Conservation (phyloP, 92 coral and sea anemone genomes). For the Hydrozoanthus gracilis region DNA sequence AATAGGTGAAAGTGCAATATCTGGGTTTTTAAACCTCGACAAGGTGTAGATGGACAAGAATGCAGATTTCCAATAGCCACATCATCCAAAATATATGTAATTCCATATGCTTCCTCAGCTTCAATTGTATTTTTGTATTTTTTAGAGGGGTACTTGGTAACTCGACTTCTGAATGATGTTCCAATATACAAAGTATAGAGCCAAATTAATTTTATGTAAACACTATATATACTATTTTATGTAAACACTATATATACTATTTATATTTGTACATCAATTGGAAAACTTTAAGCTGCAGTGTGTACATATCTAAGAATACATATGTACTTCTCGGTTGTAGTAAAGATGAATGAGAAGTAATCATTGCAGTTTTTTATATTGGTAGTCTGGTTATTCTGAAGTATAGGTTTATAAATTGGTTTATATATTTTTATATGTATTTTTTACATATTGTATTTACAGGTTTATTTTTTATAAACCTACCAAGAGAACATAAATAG, state of each 20-base stretch:
- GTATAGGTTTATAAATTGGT: too few species aligned
- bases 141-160: background rate
- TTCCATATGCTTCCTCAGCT: background rate
- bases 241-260: too few species aligned
- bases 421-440: too few species aligned
- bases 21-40: background rate
- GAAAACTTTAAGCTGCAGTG: background rate
- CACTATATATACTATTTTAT: too few species aligned
- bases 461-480: too few species aligned
- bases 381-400: too few species aligned
- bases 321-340: too few species aligned
- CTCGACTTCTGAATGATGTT: background rate
- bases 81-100: background rate
- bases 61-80: background rate
- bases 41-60: background rate
- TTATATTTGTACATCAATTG: too few species aligned
- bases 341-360: too few species aligned
- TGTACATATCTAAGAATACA: background rate
- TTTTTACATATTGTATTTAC: too few species aligned
- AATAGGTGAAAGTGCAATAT: constrained; percentile 51
- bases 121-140: background rate
- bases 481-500: too few species aligned
- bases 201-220: background rate
- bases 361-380: too few species aligned
- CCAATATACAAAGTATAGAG: background rate